phyloP scores from a whole-genome alignment of 2,113 vertebrate genomes.

The Triplophysa dalaica region DNA sequence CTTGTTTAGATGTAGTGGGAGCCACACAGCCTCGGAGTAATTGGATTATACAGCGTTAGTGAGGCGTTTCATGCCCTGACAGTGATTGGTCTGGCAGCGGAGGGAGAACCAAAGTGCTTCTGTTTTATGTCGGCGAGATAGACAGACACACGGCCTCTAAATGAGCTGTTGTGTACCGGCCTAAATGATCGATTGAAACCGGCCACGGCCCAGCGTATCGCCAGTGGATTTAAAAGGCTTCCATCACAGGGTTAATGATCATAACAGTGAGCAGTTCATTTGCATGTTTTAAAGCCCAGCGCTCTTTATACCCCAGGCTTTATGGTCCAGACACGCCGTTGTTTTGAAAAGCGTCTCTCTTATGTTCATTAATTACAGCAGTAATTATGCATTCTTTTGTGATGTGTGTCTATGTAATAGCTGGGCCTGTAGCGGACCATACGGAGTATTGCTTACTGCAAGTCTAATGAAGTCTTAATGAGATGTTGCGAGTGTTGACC shows the following conservation, averaged over 20 bases:
- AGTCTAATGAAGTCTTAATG: conserved; percentile 40
- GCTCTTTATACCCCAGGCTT: background rate
- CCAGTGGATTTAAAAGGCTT: conserved; percentile 18
- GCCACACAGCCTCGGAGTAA: conserved; percentile 19
- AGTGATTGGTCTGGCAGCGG: conserved; percentile 4
- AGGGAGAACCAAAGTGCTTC: conserved; percentile 30
- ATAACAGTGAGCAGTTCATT: conserved; percentile 17
- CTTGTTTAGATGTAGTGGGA: conserved; percentile 37
- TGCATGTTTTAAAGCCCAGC: conserved; percentile 25
- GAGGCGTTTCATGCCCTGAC: conserved; percentile 35
- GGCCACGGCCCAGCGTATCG: conserved; percentile 2
- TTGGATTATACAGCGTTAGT: conserved; percentile 40
- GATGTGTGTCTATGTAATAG: conserved; percentile 12
- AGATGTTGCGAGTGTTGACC: conserved; percentile 3
- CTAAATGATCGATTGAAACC: conserved; percentile 41
- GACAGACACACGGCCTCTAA: conserved; percentile 32
- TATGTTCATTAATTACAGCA: conserved; percentile 47
- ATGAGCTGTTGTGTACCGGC: conserved; percentile 33
- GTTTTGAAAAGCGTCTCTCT: conserved; percentile 34
- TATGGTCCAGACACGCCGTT: conserved; percentile 3
- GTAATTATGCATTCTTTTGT: conserved; percentile 43
- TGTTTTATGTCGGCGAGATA: conserved; percentile 28
- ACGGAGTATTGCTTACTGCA: conserved; percentile 10
- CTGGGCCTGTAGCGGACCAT: background rate
- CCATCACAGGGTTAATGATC: conserved; percentile 44